Percentiles rank a stretch among this genome's conserved stretches.
Conservation (phyloP, 1,140 invertebrate species). For the Panonychus citri region DNA sequence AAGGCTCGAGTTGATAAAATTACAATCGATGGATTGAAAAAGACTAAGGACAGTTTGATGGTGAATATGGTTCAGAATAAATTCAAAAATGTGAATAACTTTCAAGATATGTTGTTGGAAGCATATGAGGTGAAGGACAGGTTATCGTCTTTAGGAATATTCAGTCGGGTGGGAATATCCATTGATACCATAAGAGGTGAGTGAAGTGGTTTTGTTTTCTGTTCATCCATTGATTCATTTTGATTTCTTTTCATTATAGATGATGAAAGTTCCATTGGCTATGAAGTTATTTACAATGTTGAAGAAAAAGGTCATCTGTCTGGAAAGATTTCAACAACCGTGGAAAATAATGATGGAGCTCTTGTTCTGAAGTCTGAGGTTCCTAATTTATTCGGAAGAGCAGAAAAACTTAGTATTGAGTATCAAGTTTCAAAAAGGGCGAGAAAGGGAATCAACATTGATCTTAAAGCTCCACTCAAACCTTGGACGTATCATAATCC, state of each 20-base stretch:
- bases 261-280: slow-evolving; percentile 33
- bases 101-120: slow-evolving; percentile 27
- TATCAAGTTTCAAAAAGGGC: slow-evolving; percentile 48
- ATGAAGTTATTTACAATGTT: slow-evolving; percentile 62
- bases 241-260: neutral
- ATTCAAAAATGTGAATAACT: slow-evolving; percentile 39
- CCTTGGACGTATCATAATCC: slow-evolving; percentile 14
- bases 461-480: slow-evolving; percentile 45
- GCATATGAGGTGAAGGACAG: slow-evolving; percentile 34
- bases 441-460: slow-evolving; percentile 42
- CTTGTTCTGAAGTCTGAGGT: slow-evolving; percentile 39
- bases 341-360: slow-evolving; percentile 59
- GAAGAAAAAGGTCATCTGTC: slow-evolving; percentile 43
- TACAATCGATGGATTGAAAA: slow-evolving; percentile 46
- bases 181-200: slow-evolving; percentile 50
- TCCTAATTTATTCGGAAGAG: slow-evolving; percentile 57
- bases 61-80: slow-evolving; percentile 36
- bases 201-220: neutral
- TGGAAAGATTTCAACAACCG: slow-evolving; percentile 52
- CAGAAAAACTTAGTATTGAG: slow-evolving; percentile 46
- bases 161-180: slow-evolving; percentile 47
- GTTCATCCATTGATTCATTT: neutral
- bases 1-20: slow-evolving; percentile 45
- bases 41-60: slow-evolving; percentile 64
- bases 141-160: slow-evolving; percentile 52